phyloP scores from a whole-genome alignment of 2,888 invertebrate species.

The Hypolimnas misippus region DNA sequence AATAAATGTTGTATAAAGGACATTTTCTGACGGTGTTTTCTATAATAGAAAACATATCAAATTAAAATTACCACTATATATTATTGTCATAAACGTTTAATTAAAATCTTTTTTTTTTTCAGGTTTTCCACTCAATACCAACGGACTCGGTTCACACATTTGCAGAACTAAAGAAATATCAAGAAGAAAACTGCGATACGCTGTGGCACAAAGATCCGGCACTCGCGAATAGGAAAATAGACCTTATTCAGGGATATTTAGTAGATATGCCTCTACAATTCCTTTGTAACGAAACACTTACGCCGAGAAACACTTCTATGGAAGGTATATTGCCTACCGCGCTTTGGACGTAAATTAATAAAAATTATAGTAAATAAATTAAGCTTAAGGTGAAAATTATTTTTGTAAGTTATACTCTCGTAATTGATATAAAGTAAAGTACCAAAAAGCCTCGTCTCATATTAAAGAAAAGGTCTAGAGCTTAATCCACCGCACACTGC shows the following conservation, averaged over 20 bases:
- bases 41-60: too few species aligned
- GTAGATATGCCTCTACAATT: slow-evolving; percentile 96
- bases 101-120: slow-evolving; percentile 51
- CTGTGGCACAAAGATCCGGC: slow-evolving; percentile 89
- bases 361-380: background rate
- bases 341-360: slow-evolving; percentile 90
- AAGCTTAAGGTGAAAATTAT: too few species aligned
- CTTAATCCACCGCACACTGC: too few species aligned
- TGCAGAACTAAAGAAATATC: slow-evolving; percentile 89
- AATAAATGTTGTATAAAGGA: too few species aligned
- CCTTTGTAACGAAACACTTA: slow-evolving; percentile 92
- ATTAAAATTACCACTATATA: too few species aligned
- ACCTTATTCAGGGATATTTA: slow-evolving; percentile 91
- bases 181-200: slow-evolving; percentile 86
- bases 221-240: slow-evolving; percentile 88
- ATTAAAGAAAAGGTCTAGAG: too few species aligned
- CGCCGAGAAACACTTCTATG: slow-evolving; percentile 92
- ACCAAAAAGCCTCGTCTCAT: too few species aligned
- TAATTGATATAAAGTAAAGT: too few species aligned
- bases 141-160: slow-evolving; percentile 91
- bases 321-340: slow-evolving; percentile 97
- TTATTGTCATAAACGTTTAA: too few species aligned
- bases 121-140: slow-evolving; percentile 95
- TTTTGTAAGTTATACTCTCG: too few species aligned
- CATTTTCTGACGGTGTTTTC: too few species aligned